Conservation (phyloP, 2,113 vertebrate species). For the Myotis lucifugus region DNA sequence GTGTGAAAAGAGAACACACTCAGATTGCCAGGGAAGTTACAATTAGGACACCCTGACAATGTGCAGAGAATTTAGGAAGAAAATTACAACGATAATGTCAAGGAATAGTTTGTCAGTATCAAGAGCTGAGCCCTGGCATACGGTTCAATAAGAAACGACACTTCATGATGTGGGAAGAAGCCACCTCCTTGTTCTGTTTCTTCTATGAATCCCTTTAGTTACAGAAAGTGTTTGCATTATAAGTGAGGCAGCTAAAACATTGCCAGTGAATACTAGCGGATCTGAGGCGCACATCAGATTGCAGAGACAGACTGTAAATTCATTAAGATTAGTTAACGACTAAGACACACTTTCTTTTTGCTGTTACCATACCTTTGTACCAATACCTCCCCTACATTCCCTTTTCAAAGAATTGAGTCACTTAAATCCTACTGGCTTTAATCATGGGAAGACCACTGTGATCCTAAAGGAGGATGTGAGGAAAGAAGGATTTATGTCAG, state of each 20-base stretch:
- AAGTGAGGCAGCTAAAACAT: not conserved
- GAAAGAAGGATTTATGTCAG: not conserved
- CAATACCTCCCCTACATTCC: not conserved
- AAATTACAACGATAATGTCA: not conserved
- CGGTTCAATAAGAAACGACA: accelerated
- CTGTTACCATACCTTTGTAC: not conserved
- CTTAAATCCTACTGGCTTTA: not conserved
- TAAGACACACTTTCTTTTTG: not conserved
- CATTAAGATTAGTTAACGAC: not conserved
- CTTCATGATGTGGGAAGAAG: accelerated
- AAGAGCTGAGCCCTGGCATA: not conserved
- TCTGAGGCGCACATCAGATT: not conserved
- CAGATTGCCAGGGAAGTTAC: not conserved
- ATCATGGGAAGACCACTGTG: not conserved
- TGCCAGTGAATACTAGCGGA: not conserved
- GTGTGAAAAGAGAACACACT: not conserved
- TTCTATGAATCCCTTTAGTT: not conserved
- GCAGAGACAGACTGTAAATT: not conserved
- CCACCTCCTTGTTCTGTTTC: accelerated
- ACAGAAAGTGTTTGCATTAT: not conserved
- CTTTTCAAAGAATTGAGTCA: not conserved
- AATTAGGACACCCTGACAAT: not conserved
- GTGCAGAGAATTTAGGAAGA: not conserved
- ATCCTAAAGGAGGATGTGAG: not conserved
- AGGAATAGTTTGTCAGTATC: not conserved